Evolutionary conservation across 2,888 invertebrate species (phyloP).

Genomic region (Hanleya hanleyi): DNA sequence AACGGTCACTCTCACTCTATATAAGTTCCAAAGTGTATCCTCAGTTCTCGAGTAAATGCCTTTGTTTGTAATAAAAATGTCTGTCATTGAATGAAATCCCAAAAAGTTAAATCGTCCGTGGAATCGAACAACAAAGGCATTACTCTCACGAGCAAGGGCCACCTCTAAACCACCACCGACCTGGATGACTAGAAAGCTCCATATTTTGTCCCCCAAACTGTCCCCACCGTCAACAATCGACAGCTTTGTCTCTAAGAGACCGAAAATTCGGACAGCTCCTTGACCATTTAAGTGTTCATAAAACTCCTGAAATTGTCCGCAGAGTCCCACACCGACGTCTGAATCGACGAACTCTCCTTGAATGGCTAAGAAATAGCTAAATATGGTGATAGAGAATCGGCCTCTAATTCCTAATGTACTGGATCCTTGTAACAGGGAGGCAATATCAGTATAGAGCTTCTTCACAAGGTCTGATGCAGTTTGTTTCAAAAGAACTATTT

Average conservation of each 20-base stretch:
- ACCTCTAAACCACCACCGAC: constrained; percentile 17
- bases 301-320: constrained; percentile 27
- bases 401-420: not conserved
- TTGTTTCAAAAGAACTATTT: too few relatives aligned
- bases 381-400: not conserved
- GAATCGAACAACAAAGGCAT: constrained; percentile 20
- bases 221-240: not conserved
- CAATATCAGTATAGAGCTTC: not conserved
- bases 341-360: constrained; percentile 37
- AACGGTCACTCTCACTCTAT: constrained; percentile 24
- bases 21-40: constrained; percentile 35
- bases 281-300: constrained; percentile 26
- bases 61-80: constrained; percentile 29
- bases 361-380: constrained; percentile 13
- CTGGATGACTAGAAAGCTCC: constrained; percentile 16
- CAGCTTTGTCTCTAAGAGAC: not conserved
- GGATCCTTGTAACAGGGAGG: not conserved
- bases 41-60: constrained; percentile 29
- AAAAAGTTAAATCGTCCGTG: constrained; percentile 23
- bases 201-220: not conserved
- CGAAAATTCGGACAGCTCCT: constrained; percentile 24
- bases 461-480: not conserved
- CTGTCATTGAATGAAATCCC: constrained; percentile 22
- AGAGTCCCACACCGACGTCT: constrained; percentile 13
- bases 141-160: not conserved